A percentile compares a stretch with the other conserved stretches of the same genome.
Evolutionary conservation across 2,888 invertebrate species (phyloP).

Genomic region (Nebria brevicollis): DNA sequence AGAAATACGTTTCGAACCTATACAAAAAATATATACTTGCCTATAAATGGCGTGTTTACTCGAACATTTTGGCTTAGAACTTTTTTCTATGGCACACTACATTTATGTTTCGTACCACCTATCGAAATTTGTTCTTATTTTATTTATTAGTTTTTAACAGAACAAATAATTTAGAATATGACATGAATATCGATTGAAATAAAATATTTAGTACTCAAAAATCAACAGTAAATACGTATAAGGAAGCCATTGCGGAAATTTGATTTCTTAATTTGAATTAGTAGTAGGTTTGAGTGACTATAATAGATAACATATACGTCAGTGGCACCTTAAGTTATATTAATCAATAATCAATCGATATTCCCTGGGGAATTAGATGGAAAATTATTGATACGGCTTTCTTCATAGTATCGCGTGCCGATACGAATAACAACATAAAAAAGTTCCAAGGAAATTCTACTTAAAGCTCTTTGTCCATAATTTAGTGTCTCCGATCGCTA

Average conservation of each 20-base stretch:
- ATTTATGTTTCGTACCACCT: no score
- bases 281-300: no score
- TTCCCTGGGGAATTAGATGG: not conserved
- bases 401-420: not conserved
- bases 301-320: not conserved
- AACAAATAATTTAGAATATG: no score
- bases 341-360: not conserved
- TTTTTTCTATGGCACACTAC: no score
- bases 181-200: no score
- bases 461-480: not conserved
- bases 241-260: no score
- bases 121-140: no score
- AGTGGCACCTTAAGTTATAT: not conserved
- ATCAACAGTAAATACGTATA: no score
- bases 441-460: not conserved
- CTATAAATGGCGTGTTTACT: not conserved
- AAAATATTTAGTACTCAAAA: no score
- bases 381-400: not conserved
- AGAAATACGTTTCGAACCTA: conserved; percentile 41
- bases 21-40: not conserved
- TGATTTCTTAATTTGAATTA: no score
- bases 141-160: no score
- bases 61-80: no score
- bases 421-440: conserved; percentile 1
- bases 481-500: not conserved